Evolutionary conservation across 2,888 invertebrate species (phyloP).

Genomic region (Agriopis aurantiaria): DNA sequence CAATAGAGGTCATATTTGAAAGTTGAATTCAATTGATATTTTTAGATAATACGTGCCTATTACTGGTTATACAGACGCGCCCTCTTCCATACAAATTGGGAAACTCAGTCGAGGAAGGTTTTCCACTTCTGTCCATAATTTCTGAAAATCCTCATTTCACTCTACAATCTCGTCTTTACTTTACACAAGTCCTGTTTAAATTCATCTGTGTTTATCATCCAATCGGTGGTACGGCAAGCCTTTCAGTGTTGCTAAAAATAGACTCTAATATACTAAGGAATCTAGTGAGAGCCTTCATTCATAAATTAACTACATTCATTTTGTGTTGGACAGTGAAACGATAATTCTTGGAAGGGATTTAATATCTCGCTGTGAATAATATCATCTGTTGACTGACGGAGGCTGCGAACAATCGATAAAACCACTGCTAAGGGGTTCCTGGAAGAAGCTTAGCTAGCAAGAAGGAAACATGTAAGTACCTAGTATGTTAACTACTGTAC

Average conservation of each 20-base stretch:
- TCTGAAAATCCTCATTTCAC: constrained; percentile 70
- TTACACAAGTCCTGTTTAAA: constrained; percentile 50
- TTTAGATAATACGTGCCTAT: constrained; percentile 81
- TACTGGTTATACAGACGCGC: constrained; percentile 75
- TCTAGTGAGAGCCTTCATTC: constrained; percentile 74
- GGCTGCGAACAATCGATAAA: constrained; percentile 48
- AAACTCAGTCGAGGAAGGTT: constrained; percentile 78
- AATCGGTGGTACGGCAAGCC: constrained; percentile 43
- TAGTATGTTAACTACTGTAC: background rate
- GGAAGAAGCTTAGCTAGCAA: constrained; percentile 26
- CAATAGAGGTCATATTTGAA: constrained; percentile 45
- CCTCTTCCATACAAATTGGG: constrained; percentile 82
- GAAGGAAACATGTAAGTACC: constrained; percentile 45
- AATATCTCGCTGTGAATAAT: constrained; percentile 53
- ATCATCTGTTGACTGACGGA: constrained; percentile 39
- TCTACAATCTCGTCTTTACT: constrained; percentile 55
- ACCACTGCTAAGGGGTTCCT: constrained; percentile 23
- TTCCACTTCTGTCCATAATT: constrained; percentile 74
- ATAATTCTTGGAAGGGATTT: constrained; percentile 58
- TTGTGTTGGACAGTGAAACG: constrained; percentile 72
- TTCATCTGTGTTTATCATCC: constrained; percentile 54
- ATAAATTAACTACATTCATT: constrained; percentile 79
- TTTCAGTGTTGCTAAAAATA: constrained; percentile 71
- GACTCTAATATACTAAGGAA: constrained; percentile 66
- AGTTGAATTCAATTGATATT: constrained; percentile 63